Base-by-base conservation (phyloP, 2,888 invertebrate genomes). In the Xestoiulus laeticollis region DNA sequence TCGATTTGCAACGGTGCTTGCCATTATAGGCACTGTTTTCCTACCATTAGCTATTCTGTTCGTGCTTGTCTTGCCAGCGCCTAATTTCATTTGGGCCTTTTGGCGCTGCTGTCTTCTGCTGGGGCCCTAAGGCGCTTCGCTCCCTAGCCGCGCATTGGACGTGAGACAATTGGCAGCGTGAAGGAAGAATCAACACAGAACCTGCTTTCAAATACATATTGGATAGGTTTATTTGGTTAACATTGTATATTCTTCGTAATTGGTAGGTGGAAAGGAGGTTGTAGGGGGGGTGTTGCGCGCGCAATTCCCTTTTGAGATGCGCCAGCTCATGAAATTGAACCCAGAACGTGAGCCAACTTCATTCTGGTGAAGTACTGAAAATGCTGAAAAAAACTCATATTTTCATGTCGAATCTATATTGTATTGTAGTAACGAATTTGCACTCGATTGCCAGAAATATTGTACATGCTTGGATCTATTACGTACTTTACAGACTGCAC, bases 11-110 rank as follows among this genome's bases (percentile, higher is more conserved):
- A 19, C 59, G 3, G n/a, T 5, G 59, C 59, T 59, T 59, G 59
- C 22, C 22, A 59, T 59, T 59, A 22, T 59, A 19, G 19, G 59
- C 14, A 19, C 1, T 59, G 59, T 59, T 59, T 59, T 59, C 59
- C n/a, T 59, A 59, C 59, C 59, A 59, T 59, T 59, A 59, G 59
- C n/a, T 59, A 59, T 59, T 59, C 59, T 2, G 59, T 8, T 59
- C 59, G n/a, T 22, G 59, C 19, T 8, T n/a, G 2, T 59, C n/a
- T 59, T n/a, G 59, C 59, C 59, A n/a, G n/a, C 59, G 19, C 59
- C n/a, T 59, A 59, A 59, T 59, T 59, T 59, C 59, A 59, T 59
- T 59, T 59, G 59, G 59, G n/a, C n/a, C 59, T n/a, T 59, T 59
- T 59, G 5, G 8, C 48, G 59, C n/a, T 6, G 12, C 48, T 43